phyloP scores from a whole-genome alignment of 1,140 invertebrate species.

The Neodiprion lecontei region DNA sequence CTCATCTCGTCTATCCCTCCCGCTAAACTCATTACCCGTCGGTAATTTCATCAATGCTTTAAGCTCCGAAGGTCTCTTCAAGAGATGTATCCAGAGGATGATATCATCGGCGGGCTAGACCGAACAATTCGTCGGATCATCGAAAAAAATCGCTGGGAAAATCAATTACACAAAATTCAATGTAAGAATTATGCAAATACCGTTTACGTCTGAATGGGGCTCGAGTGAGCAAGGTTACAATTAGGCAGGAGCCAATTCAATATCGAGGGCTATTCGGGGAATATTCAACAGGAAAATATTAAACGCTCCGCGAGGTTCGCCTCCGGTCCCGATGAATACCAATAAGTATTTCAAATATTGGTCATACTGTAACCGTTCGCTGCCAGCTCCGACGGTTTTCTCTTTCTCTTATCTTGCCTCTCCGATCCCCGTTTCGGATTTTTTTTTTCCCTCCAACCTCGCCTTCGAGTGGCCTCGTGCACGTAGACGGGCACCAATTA shows the following conservation, averaged over 20 bases:
- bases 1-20: conserved; percentile 48
- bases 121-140: neutral
- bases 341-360: conserved; percentile 4
- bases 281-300: conserved; percentile 59
- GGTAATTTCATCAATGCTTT: conserved; percentile 56
- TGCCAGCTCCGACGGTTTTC: neutral
- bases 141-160: conserved; percentile 23
- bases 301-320: conserved; percentile 49
- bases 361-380: neutral
- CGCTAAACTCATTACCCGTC: conserved; percentile 53
- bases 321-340: conserved; percentile 27
- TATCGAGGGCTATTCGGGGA: conserved; percentile 57
- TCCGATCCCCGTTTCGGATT: too few species aligned
- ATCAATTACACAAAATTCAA: conserved; percentile 49
- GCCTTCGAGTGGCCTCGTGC: neutral
- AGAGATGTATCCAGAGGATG: conserved; percentile 34
- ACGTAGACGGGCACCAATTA: conserved; percentile 2
- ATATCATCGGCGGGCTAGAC: conserved; percentile 18
- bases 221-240: conserved; percentile 55
- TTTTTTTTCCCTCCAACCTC: neutral
- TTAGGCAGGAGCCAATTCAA: conserved; percentile 61
- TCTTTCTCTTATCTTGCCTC: neutral
- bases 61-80: conserved; percentile 44
- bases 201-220: conserved; percentile 57
- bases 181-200: conserved; percentile 61